A percentile compares a stretch with the other conserved stretches of the same genome.
phyloP scores from a whole-genome alignment of 1,140 invertebrate genomes.

The Drosophila murphyi region DNA sequence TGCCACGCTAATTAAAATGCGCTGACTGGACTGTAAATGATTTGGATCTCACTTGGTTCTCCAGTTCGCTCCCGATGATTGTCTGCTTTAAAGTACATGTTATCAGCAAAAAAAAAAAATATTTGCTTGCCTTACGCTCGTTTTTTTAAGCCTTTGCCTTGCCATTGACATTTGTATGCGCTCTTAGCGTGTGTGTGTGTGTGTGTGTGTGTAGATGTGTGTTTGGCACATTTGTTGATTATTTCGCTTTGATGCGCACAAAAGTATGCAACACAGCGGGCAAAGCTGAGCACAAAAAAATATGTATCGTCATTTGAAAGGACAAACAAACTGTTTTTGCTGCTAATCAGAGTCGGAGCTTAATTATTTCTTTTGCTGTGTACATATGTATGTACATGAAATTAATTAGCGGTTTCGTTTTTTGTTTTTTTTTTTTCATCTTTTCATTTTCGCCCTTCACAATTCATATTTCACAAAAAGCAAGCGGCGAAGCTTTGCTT shows the following conservation, averaged over 20 bases:
- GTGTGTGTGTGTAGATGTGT: conserved; percentile 30
- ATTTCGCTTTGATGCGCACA: conserved; percentile 79
- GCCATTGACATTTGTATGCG: conserved; percentile 74
- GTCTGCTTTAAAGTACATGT: conserved; percentile 32
- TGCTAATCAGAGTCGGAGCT: conserved; percentile 71
- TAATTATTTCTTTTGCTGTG: conserved; percentile 76
- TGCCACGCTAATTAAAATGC: conserved; percentile 73
- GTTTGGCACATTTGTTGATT: conserved; percentile 78
- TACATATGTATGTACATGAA: conserved; percentile 63
- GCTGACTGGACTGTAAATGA: conserved; percentile 42
- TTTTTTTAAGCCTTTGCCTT: conserved; percentile 44
- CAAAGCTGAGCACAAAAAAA: conserved; percentile 48
- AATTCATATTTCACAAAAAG: conserved; percentile 14
- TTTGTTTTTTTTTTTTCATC: background rate
- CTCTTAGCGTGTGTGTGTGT: conserved; percentile 9
- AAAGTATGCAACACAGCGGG: conserved; percentile 65
- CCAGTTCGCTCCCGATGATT: background rate
- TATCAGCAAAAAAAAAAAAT: conserved; percentile 13
- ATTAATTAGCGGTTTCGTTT: conserved; percentile 70
- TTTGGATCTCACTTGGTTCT: conserved; percentile 25
- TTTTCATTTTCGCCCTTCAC: background rate
- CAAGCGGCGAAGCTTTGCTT: conserved; percentile 9
- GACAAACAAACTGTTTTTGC: conserved; percentile 66
- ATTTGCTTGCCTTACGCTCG: conserved; percentile 17
- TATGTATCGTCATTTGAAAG: conserved; percentile 55